Evolutionary conservation across 2,797 vertebrate genomes (phyloP).

Genomic region (Sciaenops ocellatus): DNA sequence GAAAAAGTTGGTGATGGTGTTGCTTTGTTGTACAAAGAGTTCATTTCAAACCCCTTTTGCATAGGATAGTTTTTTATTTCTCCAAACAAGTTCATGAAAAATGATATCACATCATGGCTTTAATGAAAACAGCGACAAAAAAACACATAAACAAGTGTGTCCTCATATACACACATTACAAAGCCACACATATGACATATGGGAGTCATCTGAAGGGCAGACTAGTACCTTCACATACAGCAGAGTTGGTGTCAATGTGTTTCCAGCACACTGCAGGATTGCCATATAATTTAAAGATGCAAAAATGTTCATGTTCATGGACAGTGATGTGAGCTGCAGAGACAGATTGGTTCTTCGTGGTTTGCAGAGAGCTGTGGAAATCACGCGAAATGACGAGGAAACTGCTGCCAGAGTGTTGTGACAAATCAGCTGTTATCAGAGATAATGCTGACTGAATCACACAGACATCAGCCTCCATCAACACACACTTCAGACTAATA

Average conservation of each 20-base stretch:
- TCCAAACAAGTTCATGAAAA: too few relatives aligned
- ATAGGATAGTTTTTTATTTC: too few relatives aligned
- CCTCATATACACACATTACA: background rate
- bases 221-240: background rate
- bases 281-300: constrained; percentile 14
- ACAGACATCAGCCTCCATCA: constrained; percentile 25
- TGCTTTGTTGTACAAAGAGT: too few relatives aligned
- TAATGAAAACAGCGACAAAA: too few relatives aligned
- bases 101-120: too few relatives aligned
- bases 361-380: background rate
- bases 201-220: constrained; percentile 2
- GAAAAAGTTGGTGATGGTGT: too few relatives aligned
- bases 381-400: background rate
- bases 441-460: constrained; percentile 11
- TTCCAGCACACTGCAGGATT: constrained; percentile 10
- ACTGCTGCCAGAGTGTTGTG: background rate
- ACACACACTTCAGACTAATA: background rate
- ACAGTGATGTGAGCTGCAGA: constrained; percentile 6
- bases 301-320: background rate
- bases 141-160: too few relatives aligned
- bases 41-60: too few relatives aligned
- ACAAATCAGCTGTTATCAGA: constrained; percentile 18
- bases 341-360: background rate
- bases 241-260: background rate
- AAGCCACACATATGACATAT: constrained; percentile 12